These are phyloP conservation scores for Dendrolimus kikuchii DNA, from an alignment of 1,140 invertebrate genomes.

Conservation along the genomic window DNA sequence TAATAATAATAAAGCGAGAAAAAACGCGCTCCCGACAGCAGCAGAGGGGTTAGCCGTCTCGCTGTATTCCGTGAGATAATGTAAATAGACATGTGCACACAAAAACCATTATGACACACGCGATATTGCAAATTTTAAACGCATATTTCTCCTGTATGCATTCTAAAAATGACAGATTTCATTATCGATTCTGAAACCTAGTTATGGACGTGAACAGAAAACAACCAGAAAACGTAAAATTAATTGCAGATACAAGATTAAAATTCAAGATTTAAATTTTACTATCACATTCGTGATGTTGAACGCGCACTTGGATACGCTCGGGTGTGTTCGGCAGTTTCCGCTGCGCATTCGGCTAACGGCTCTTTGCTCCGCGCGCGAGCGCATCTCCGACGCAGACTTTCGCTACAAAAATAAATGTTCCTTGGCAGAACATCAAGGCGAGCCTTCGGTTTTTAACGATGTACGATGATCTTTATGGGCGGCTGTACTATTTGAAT, in stretches of 20 bases:
- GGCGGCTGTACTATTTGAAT: constrained; percentile 26
- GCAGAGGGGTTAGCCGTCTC: constrained; percentile 53
- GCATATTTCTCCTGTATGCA: neutral
- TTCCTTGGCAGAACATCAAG: constrained; percentile 63
- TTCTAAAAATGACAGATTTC: neutral
- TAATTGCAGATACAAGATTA: neutral
- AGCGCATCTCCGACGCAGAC: constrained; percentile 44
- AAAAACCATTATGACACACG: constrained; percentile 27
- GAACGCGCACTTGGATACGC: constrained; percentile 18
- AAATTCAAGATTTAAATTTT: constrained; percentile 1
- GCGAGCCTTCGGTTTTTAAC: constrained; percentile 55
- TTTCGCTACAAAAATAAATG: constrained; percentile 65
- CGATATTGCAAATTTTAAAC: constrained; percentile 12
- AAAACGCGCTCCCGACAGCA: constrained; percentile 36
- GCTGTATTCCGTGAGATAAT: constrained; percentile 28
- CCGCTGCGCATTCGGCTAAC: constrained; percentile 45
- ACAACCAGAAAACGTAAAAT: neutral
- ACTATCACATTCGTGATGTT: constrained; percentile 26
- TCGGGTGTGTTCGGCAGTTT: constrained; percentile 44
- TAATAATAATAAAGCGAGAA: constrained; percentile 64
- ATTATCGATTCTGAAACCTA: neutral
- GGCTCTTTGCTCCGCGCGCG: constrained; percentile 46
- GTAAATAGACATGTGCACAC: constrained; percentile 41
- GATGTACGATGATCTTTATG: constrained; percentile 44
- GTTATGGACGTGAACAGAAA: neutral